These are phyloP conservation scores for Falcaria lacertinaria DNA, from an alignment of 2,888 invertebrate species.

Conservation along the genomic window DNA sequence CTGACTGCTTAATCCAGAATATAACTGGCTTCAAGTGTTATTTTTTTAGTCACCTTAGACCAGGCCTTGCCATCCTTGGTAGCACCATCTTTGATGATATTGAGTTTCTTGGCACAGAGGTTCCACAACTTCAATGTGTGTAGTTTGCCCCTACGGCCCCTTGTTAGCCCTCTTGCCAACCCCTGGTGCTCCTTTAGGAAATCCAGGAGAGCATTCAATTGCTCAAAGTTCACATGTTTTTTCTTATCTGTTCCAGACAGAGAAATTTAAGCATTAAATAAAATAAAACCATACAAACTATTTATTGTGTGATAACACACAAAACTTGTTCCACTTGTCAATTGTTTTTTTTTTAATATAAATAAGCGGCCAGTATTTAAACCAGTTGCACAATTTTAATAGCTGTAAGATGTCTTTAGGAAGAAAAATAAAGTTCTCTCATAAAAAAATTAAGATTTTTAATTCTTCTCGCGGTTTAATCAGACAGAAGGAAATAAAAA, in stretches of 20 bases:
- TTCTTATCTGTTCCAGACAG: conserved; percentile 27
- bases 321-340: background rate
- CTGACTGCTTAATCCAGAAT: no score
- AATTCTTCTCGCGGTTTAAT: no score
- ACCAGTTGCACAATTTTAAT: no score
- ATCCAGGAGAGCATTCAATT: conserved; percentile 41
- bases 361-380: no score
- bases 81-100: conserved; percentile 37
- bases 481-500: no score
- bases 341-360: no score
- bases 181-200: conserved; percentile 49
- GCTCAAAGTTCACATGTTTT: conserved; percentile 41
- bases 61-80: conserved; percentile 55
- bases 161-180: conserved; percentile 40
- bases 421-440: no score
- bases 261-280: background rate
- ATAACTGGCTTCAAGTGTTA: no score
- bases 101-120: conserved; percentile 45
- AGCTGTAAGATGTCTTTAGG: no score
- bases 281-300: background rate
- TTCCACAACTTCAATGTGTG: conserved; percentile 50
- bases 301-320: background rate
- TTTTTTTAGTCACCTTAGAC: conserved; percentile 45
- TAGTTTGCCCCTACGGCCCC: conserved; percentile 45
- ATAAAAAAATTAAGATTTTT: no score